Evolutionary conservation across 1,140 invertebrate genomes (phyloP), one percentile per base, ranked within the genome.

Genomic region (Copidosoma floridanum): DNA sequence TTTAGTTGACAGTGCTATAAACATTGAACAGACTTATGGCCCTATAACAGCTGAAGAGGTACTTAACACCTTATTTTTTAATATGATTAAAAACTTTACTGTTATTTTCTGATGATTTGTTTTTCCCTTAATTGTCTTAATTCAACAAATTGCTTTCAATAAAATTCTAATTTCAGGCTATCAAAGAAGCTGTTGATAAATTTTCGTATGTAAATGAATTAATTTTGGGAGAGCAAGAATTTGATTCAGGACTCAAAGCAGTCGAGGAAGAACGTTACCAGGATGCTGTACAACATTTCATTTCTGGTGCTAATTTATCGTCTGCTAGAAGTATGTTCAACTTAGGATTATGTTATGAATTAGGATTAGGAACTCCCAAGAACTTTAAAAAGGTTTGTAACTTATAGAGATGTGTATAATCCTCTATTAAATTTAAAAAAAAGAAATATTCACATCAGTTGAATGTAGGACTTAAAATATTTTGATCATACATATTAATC

Each of bases 311-410:
- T 26, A 76, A 76, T 53, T 72, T 83, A 43, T 81, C 82, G 52
- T 82, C 86, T 69, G 71, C 82, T 59, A 81, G 81, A 63, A 86
- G 85, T 54, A 71, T 82, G 38, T 88, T 82, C 52, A 88, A 88
- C 70, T 71, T 88, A 53, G 86, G 79, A 27, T 66, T 86, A 2
- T 87, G 85, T 68, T 82, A 86, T 68, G 85, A 88, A 68, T 71
- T 81, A 57, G 86, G 85, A 7, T 67, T 86, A 46, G 86, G 85
- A 61, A 82, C 84, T n/a, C 68, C 75, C 18, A 71, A 76, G 35
- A 78, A 86, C 78, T 79, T 82, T 46, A 76, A 74, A 70, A 80
- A 81, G 75, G 84, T 85, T 47, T 12, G 54, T 35, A 78, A 18
- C 37, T 38, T 24, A 21, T 43, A 65, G 29, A 43, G 12, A n/a